phyloP scores from a whole-genome alignment of 2,888 invertebrate genomes.

The Chrysomela aeneicollis region DNA sequence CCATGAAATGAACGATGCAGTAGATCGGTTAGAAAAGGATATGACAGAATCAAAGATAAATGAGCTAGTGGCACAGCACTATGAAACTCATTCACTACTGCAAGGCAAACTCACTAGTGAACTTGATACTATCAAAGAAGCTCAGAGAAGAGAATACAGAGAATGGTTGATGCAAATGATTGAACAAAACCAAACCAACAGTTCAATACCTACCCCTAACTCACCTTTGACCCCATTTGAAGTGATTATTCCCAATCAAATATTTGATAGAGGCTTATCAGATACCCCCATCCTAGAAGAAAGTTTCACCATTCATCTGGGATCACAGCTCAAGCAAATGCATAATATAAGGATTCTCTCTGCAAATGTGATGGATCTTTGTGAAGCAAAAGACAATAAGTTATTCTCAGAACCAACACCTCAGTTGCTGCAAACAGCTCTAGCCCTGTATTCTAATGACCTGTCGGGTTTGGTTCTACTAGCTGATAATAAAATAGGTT shows the following conservation, averaged over 20 bases:
- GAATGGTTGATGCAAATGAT: conserved; percentile 88
- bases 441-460: conserved; percentile 92
- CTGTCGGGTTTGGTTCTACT: conserved; percentile 88
- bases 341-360: conserved; percentile 95
- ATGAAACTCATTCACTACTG: conserved; percentile 83
- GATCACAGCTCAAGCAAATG: conserved; percentile 98
- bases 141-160: conserved; percentile 86
- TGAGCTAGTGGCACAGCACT: conserved; percentile 80
- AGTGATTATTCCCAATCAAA: conserved; percentile 35
- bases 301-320: conserved; percentile 97
- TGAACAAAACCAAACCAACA: conserved; percentile 72
- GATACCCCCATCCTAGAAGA: conserved; percentile 73
- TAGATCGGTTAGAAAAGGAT: conserved; percentile 77
- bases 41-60: conserved; percentile 88
- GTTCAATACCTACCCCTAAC: conserved; percentile 65
- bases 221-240: conserved; percentile 60
- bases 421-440: conserved; percentile 88
- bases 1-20: conserved; percentile 87
- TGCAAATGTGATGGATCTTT: conserved; percentile 83
- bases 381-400: conserved; percentile 63
- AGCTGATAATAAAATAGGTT: conserved; percentile 66
- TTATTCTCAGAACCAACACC: conserved; percentile 69
- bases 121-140: conserved; percentile 82
- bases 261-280: conserved; percentile 39
- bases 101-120: conserved; percentile 87